Evolutionary conservation across 2,888 invertebrate species (phyloP).

Genomic region (Sarcophaga subvicina): DNA sequence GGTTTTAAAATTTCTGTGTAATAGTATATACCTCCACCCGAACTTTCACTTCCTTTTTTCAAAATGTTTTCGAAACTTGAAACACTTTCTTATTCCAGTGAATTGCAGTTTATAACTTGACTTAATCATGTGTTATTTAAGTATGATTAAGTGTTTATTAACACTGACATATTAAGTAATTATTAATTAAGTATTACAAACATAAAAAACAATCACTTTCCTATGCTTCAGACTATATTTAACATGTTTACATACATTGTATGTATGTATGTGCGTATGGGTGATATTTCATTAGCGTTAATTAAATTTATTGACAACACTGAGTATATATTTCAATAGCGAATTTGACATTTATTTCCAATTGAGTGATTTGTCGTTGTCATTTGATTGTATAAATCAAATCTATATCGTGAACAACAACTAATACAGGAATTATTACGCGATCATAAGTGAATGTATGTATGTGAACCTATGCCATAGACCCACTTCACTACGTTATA

Average conservation of each 20-base stretch:
- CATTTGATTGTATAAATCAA: background rate
- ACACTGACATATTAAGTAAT: background rate
- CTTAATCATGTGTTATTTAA: background rate
- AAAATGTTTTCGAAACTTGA: too few relatives aligned
- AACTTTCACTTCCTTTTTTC: too few relatives aligned
- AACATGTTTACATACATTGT: background rate
- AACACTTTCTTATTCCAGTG: background rate
- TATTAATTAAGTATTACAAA: background rate
- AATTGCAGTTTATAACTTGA: background rate
- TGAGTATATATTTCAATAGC: background rate
- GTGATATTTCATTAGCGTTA: constrained; percentile 3
- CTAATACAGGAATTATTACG: too few relatives aligned
- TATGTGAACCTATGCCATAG: too few relatives aligned
- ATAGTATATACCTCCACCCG: too few relatives aligned
- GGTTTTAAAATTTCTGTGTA: too few relatives aligned
- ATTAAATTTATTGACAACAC: background rate
- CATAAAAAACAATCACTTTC: background rate
- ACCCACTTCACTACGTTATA: too few relatives aligned
- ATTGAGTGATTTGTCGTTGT: constrained; percentile 21
- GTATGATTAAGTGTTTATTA: background rate
- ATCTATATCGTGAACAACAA: background rate
- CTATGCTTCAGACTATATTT: background rate
- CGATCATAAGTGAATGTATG: too few relatives aligned
- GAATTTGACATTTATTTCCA: constrained; percentile 29
- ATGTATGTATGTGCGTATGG: background rate